phyloP scores from a whole-genome alignment of 1,140 invertebrate species.

The Calliopsis andreniformis region DNA sequence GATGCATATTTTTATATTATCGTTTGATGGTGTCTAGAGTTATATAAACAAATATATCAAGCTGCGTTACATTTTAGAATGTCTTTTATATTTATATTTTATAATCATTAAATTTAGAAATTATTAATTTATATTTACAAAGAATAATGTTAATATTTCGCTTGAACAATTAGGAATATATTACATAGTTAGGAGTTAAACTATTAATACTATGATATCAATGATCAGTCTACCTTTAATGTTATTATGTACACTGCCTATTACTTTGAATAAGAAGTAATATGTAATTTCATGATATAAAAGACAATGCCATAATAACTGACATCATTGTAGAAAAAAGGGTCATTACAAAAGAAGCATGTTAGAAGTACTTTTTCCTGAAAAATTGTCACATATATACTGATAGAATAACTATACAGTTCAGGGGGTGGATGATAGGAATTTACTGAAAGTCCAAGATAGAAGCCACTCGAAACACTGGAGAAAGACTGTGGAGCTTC shows the following conservation, averaged over 20 bases:
- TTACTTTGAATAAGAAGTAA: not conserved
- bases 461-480: conserved; percentile 79
- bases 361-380: conserved; percentile 56
- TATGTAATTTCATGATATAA: not conserved
- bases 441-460: conserved; percentile 80
- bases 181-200: not conserved
- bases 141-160: too few species aligned
- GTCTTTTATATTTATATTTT: not conserved
- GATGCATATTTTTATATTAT: not conserved
- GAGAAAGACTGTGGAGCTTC: conserved; percentile 81
- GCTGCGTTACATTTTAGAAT: not conserved
- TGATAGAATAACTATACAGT: conserved; percentile 75
- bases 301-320: conserved; percentile 43
- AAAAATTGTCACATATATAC: conserved; percentile 56
- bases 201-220: not conserved
- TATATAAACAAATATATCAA: not conserved
- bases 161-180: too few species aligned
- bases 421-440: conserved; percentile 80
- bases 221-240: not conserved
- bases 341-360: conserved; percentile 53
- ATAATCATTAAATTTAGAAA: not conserved
- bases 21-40: not conserved
- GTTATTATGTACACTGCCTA: not conserved
- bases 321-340: conserved; percentile 44
- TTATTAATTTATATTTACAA: not conserved